Percentiles rank a stretch among this genome's conserved stretches.
These are phyloP conservation scores for Tenodera sinensis DNA, from an alignment of 2,888 invertebrate species.

Conservation along the genomic window DNA sequence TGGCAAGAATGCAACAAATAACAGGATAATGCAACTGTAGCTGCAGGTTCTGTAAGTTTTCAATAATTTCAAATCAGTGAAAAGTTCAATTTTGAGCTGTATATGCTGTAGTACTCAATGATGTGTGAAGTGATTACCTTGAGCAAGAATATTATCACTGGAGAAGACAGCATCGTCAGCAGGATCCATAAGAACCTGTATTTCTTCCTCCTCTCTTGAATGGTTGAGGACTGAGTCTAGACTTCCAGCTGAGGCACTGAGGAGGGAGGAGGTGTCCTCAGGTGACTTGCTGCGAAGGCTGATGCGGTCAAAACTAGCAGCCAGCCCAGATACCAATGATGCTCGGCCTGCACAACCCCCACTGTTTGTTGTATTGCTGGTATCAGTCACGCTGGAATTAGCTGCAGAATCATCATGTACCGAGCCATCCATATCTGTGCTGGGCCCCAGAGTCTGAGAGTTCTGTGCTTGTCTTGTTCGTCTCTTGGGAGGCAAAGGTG, in stretches of 20 bases:
- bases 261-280: constrained; percentile 64
- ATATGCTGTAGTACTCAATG: too few species aligned
- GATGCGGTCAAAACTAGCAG: constrained; percentile 26
- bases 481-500: constrained; percentile 58
- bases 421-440: constrained; percentile 16
- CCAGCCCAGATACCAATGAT: constrained; percentile 17
- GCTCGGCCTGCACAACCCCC: background rate
- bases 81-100: too few species aligned
- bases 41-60: too few species aligned
- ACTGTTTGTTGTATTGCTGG: constrained; percentile 25
- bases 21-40: too few species aligned
- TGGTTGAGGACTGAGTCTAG: constrained; percentile 84
- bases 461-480: constrained; percentile 7
- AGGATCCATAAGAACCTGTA: constrained; percentile 30
- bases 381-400: constrained; percentile 26
- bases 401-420: constrained; percentile 9
- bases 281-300: constrained; percentile 68
- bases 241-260: constrained; percentile 72
- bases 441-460: constrained; percentile 9
- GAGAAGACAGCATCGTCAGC: constrained; percentile 26
- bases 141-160: constrained; percentile 28
- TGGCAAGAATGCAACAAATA: too few species aligned
- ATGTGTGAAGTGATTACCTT: constrained; percentile 15
- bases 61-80: too few species aligned
- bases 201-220: constrained; percentile 68